Percentiles rank a stretch among this genome's conserved stretches.
Evolutionary conservation across 2,113 vertebrate species (phyloP).

Genomic region (Seriola dumerili): DNA sequence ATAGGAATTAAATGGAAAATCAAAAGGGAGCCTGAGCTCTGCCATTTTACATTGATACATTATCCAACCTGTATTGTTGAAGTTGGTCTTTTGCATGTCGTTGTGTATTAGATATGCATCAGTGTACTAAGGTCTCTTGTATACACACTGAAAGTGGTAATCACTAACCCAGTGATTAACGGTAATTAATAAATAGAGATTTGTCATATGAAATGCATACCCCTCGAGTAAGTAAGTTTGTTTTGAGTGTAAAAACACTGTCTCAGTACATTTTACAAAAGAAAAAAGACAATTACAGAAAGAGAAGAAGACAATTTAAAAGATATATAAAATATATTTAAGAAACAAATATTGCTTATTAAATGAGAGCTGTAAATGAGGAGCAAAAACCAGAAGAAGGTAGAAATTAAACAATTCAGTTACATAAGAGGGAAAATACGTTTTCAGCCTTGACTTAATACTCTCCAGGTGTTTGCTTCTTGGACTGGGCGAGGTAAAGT

Average conservation of each 20-base stretch:
- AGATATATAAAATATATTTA: neutral
- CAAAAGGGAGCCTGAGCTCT: conserved; percentile 28
- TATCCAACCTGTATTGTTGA: conserved; percentile 12
- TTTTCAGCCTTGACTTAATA: neutral
- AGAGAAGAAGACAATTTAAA: neutral
- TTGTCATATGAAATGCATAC: neutral
- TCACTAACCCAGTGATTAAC: neutral
- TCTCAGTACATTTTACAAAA: neutral
- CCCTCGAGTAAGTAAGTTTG: neutral
- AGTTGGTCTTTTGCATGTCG: neutral
- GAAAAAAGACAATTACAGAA: neutral
- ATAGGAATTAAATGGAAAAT: conserved; percentile 44
- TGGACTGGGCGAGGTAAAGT: neutral
- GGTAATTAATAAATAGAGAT: neutral
- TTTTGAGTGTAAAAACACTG: neutral
- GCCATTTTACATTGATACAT: conserved; percentile 16
- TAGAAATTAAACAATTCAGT: neutral
- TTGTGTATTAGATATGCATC: neutral
- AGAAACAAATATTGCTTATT: neutral
- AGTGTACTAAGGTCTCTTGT: neutral
- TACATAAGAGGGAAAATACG: neutral
- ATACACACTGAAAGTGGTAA: neutral
- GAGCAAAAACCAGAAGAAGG: neutral
- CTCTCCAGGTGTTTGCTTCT: neutral
- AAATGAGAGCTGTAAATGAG: neutral